Base-by-base conservation (phyloP, 2,888 invertebrate genomes). In the Ectemnius cavifrons region DNA sequence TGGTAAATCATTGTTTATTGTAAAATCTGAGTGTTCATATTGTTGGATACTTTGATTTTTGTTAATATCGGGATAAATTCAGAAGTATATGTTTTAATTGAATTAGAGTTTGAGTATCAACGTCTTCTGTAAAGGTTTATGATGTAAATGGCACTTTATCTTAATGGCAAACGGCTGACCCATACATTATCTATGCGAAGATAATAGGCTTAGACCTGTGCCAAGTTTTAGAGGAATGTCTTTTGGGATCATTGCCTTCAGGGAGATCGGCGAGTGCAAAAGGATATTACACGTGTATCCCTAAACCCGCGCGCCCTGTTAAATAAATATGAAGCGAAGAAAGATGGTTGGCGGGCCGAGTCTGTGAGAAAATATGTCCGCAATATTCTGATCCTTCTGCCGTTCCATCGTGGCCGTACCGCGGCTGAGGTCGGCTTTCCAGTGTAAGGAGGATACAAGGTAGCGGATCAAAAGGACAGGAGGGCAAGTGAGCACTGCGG, bases 401-500 rank as follows among this genome's bases (percentile, higher is more conserved):
- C 60, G 65, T 63, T 73, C 67, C 66, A 23, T 46, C 65, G 63
- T 58, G 75, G 69, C 66, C 76, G 63, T 23, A 45, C 63, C 52
- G 20, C 45, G 57, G 70, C 70, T 64, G 58, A 64, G 59, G 37
- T 37, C 37, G 37, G 28, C 49, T 65, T 68, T 71, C 63, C 62
- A 18, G 23, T 52, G 5, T 14, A 52, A 58, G 52, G 57, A 77
- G 73, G 69, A 76, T 71, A 66, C 71, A 61, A 1, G 69, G 70
- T 77, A 73, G 67, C 73, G 83, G 84, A 86, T 87, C 83, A 85
- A 83, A 81, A 75, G 78, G 64, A 81, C 70, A 79, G 72, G 74
- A 62, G 68, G 59, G 67, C 37, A 37, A 37, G 37, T 71, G 58
- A 8, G 57, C 71, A 16, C 69, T 67, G 75, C 73, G 68, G 69